Evolutionary conservation across 2,113 vertebrate species (phyloP).

Genomic region (Corythornis madagascariensis): DNA sequence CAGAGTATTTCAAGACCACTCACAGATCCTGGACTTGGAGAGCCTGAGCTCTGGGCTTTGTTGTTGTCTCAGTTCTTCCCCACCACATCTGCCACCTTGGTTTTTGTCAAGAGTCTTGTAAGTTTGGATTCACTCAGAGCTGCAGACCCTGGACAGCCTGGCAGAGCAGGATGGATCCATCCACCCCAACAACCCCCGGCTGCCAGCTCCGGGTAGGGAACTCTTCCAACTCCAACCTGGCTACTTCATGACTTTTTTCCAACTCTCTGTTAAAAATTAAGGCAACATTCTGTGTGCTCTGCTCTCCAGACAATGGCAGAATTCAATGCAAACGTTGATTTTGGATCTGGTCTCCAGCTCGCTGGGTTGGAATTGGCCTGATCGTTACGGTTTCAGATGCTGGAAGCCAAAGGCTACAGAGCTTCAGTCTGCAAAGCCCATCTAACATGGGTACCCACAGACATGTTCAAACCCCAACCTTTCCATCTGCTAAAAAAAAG

Average conservation of each 20-base stretch:
- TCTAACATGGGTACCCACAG: not conserved
- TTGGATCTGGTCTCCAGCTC: conserved; percentile 27
- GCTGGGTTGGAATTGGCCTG: not conserved
- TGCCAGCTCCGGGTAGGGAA: not conserved
- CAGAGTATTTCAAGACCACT: not conserved
- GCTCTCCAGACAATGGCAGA: conserved; percentile 47
- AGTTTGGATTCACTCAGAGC: not conserved
- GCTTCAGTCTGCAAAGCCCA: not conserved
- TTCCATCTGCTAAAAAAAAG: not conserved
- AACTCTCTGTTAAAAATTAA: not conserved
- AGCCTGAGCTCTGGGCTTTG: not conserved
- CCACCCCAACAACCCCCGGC: conserved; percentile 3
- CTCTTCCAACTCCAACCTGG: conserved; percentile 13
- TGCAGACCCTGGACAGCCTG: not conserved
- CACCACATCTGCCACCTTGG: not conserved
- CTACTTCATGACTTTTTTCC: conserved; percentile 13
- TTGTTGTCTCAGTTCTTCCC: not conserved
- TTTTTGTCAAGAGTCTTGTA: not conserved
- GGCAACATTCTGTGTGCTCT: not conserved
- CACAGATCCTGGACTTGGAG: not conserved
- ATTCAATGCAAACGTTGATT: conserved; percentile 56
- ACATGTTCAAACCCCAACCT: not conserved
- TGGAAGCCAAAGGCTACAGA: conserved; percentile 31
- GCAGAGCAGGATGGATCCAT: not conserved
- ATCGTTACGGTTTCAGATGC: not conserved